Conservation (phyloP, 2,888 invertebrate species). For the Stegophylla sp. region DNA sequence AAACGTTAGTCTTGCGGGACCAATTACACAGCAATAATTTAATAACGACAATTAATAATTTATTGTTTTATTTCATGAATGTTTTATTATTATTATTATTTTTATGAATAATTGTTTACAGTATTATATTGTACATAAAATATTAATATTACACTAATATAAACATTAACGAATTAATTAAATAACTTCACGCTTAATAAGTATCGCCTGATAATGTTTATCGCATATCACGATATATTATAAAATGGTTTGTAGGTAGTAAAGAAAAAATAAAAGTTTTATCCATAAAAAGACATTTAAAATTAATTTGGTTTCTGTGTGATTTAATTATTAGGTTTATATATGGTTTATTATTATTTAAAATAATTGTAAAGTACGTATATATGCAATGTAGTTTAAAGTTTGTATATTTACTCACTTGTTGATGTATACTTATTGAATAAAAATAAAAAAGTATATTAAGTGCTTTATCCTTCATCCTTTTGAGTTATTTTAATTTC, state of each 20-base stretch:
- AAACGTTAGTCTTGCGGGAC: background rate
- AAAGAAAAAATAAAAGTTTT: conserved; percentile 1
- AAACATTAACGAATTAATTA: background rate
- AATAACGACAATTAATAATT: conserved; percentile 1
- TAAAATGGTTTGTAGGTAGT: too few relatives aligned
- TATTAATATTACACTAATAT: background rate
- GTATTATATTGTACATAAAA: background rate
- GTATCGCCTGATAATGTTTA: too few relatives aligned
- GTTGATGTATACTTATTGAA: too few relatives aligned
- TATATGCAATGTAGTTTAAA: too few relatives aligned
- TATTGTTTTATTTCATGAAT: conserved; percentile 23
- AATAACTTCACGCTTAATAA: background rate
- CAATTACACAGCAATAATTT: conserved; percentile 39
- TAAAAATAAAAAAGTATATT: too few relatives aligned
- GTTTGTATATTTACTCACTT: too few relatives aligned
- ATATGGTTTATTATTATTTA: too few relatives aligned
- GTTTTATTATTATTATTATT: conserved; percentile 5
- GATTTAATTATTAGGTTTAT: too few relatives aligned
- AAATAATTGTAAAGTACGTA: too few relatives aligned
- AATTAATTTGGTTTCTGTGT: background rate
- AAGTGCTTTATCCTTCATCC: too few relatives aligned
- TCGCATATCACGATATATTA: conserved; percentile 1
- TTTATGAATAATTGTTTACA: background rate
- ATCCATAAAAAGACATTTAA: background rate
- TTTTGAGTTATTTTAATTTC: too few relatives aligned